Evolutionary conservation across 2,888 invertebrate species (phyloP), one percentile per base, ranked within the genome.

Genomic region (Eristalinus sepulchralis): DNA sequence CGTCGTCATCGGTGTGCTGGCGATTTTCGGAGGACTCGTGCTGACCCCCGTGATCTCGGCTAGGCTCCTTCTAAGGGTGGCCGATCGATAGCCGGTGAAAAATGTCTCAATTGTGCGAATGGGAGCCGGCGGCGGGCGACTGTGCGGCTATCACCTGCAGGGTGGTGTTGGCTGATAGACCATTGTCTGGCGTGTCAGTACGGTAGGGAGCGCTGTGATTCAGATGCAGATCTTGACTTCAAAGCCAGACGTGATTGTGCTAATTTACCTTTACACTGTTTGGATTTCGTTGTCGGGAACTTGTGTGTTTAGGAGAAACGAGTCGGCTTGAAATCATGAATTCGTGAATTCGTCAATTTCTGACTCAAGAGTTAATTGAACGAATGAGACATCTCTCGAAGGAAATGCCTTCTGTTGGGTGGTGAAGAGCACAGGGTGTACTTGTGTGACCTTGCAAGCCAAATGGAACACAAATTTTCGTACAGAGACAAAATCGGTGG

Each of bases 61-160:
- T 73, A 59, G n/a, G 66, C 66, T 66, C 66, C 57, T 36, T 75
- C 59, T 66, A 47, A 66, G 57, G 66, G 55, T n/a, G 55, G 20
- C 13, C 34, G 73, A 63, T 72, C 63, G 33, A 55, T 53, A 70
- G 31, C 67, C 17, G 2, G 33, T 70, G 70, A 39, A 70, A 39
- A 39, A 63, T 63, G 63, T 63, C 63, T 63, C 63, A 63, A 73
- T 73, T 60, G 47, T 47, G 34, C 20, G 33, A 63, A 34, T 36
- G 5, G 39, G 17, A 59, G 70, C n/a, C 11, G 70, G 13, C 57
- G 36, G 39, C 39, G n/a, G 1, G 4, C 47, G 17, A 47, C 17
- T 47, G 47, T n/a, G 47, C 17, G 47, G 17, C 39, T 47, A 47
- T 47, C 47, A 47, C 47, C 39, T 63, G 53, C 53, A 39, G 47